Evolutionary conservation across 2,888 invertebrate genomes (phyloP), one percentile per base, ranked within the genome.

Genomic region (Zaprionus obscuricornis): DNA sequence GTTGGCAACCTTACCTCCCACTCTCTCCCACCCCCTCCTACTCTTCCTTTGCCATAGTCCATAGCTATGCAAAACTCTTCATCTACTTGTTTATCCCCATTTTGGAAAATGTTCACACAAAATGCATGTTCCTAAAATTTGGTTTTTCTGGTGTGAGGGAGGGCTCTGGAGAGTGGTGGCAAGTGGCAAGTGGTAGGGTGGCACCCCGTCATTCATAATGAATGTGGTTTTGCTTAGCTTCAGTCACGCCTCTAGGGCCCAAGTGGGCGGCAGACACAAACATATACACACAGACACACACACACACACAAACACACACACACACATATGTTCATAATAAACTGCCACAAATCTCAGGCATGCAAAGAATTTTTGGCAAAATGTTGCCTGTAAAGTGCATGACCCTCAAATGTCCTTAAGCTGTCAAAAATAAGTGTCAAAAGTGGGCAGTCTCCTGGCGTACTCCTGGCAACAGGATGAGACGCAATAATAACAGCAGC

Each of bases 401-500:
- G 78, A 79, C 78, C 78, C 78, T 72, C 78, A 79, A 79, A 79
- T 79, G 78, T 79, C 78, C 78, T 79, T 79, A 79, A 79, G 77
- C 74, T 79, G 76, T 77, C 79, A 77, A 60, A 79, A 78, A 78
- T 78, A 72, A 78, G 75, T 74, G 75, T 73, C 74, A 78, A 73
- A 74, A 71, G 65, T 63, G 57, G 65, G 60, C 57, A 51, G 52
- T n/a, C n/a, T n/a, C n/a, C n/a, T n/a, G n/a, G n/a, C n/a, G n/a
- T n/a, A n/a, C n/a, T n/a, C 37, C 42, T 18, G 29, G 27, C 36
- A 31, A 37, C 16, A 22, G 55, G 29, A 18, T 42, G 50, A 36
- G 47, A 31, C n/a, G 14, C 56, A 58, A 68, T 34, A 52, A 52
- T 36, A n/a, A n/a, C n/a, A n/a, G n/a, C n/a, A n/a, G n/a, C n/a